A percentile compares a stretch with the other conserved stretches of the same genome.
Evolutionary conservation across 2,888 invertebrate species (phyloP).

Genomic region (Ectropis crepuscularia): DNA sequence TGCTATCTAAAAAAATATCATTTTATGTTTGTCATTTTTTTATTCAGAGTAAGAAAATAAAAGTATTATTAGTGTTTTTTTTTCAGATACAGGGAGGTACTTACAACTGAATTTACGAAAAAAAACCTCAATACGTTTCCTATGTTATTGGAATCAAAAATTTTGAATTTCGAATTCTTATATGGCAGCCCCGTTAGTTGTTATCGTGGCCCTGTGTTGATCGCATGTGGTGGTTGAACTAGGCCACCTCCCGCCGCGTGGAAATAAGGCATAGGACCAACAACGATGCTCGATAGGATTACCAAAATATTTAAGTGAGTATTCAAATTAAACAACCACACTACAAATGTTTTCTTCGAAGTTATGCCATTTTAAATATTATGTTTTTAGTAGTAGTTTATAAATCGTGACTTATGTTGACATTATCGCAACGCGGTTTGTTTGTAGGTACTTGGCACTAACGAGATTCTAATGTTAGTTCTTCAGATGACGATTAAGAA

Average conservation of each 20-base stretch:
- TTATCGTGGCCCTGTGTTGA: slow-evolving; percentile 4
- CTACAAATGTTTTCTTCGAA: no score
- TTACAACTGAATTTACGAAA: neutral
- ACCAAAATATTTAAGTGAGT: slow-evolving; percentile 40
- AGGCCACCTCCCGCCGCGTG: neutral
- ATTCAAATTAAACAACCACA: neutral
- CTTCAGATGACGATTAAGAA: no score
- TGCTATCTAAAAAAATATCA: no score
- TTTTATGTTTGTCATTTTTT: no score
- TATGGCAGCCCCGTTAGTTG: slow-evolving; percentile 9
- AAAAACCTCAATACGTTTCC: neutral
- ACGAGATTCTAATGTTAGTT: no score
- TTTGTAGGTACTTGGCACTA: no score
- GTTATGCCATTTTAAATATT: no score
- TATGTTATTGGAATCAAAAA: neutral
- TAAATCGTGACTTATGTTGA: no score
- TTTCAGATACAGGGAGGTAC: neutral
- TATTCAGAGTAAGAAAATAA: no score
- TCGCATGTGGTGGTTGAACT: slow-evolving; percentile 11
- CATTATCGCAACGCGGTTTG: no score
- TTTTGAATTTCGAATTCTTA: neutral
- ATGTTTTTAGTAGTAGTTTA: no score
- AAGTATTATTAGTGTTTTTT: no score
- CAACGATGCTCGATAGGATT: slow-evolving; percentile 36
- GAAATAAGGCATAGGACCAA: neutral